Base-by-base conservation (phyloP, 2,113 vertebrate species). In the Passer montanus region DNA sequence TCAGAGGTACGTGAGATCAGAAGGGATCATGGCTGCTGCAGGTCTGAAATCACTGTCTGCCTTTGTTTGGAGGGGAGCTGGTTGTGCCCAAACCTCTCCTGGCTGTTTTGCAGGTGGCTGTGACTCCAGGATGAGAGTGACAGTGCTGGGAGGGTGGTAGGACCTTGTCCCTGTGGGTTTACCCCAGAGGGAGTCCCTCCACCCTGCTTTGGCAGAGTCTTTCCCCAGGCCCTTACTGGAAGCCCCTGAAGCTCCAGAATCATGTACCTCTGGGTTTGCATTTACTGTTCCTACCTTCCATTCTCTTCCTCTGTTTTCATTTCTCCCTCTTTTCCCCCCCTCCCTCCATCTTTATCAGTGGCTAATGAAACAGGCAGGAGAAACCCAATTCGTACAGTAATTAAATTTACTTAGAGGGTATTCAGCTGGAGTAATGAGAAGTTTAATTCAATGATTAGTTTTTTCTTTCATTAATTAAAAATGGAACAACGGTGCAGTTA, bases 391-490 rank as follows among this genome's bases (percentile, higher is more conserved):
- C 97, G 44, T 97, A 94, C 96, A 96, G 97, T 98, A 98, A 98
- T 98, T 98, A 98, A 98, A 98, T 98, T 98, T 98, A 98, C 97
- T 98, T 98, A 98, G 98, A 91, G 97, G 97, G 97, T 98, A 98
- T 98, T 98, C 98, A 98, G 97, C 97, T 98, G 97, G 92, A 98
- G 97, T 98, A 98, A 98, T 98, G 97, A 98, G 98, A 98, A 98
- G 98, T 98, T 98, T 98, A 98, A 98, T 98, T 98, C 97, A 98
- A 97, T 98, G 97, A 98, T 98, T 98, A 98, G 98, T 97, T 98
- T 98, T 98, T 98, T 98, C 97, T 98, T 98, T 98, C 97, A 98
- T 98, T 98, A 98, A 98, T 98, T 98, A 98, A 98, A 98, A 98
- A 97, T 96, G 97, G 97, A 98, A 97, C 97, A 97, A 97, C 86